A percentile compares a stretch with the other conserved stretches of the same genome.
These are phyloP conservation scores for Fragum sueziense DNA, from an alignment of 2,888 invertebrate species.

Conservation along the genomic window DNA sequence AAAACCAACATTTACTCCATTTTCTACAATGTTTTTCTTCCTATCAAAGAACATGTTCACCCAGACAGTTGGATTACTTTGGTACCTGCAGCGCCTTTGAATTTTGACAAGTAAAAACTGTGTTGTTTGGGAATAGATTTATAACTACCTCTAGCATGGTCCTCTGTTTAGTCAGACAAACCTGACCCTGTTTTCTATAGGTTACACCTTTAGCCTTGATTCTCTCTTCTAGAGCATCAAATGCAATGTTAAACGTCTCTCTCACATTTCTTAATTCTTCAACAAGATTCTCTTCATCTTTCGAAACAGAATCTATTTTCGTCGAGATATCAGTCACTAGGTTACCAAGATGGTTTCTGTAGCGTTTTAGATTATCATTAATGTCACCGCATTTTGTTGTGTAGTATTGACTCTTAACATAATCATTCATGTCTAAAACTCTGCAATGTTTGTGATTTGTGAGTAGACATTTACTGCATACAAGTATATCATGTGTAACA, in stretches of 20 bases:
- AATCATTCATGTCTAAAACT: constrained; percentile 60
- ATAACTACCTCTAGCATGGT: constrained; percentile 56
- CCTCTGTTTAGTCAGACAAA: constrained; percentile 53
- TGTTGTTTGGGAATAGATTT: no score
- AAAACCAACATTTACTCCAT: neutral
- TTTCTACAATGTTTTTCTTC: neutral
- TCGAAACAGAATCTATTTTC: constrained; percentile 50
- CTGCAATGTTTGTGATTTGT: constrained; percentile 55
- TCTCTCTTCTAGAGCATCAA: constrained; percentile 53
- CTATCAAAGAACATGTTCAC: neutral
- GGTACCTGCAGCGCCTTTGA: neutral
- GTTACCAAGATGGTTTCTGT: constrained; percentile 50
- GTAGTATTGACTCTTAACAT: constrained; percentile 58
- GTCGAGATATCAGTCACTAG: constrained; percentile 44
- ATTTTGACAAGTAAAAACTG: no score
- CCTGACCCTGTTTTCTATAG: constrained; percentile 43
- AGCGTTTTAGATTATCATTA: constrained; percentile 53
- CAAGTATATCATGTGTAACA: constrained; percentile 59
- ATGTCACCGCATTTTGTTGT: constrained; percentile 51
- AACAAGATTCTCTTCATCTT: constrained; percentile 55
- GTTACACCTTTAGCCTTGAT: constrained; percentile 44
- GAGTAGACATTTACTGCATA: constrained; percentile 61
- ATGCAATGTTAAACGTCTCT: constrained; percentile 55
- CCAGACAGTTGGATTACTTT: neutral
- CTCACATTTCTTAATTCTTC: constrained; percentile 47